A percentile compares a stretch with the other conserved stretches of the same genome.
Evolutionary conservation across 2,888 invertebrate genomes (phyloP).

Genomic region (Chirona hameri): DNA sequence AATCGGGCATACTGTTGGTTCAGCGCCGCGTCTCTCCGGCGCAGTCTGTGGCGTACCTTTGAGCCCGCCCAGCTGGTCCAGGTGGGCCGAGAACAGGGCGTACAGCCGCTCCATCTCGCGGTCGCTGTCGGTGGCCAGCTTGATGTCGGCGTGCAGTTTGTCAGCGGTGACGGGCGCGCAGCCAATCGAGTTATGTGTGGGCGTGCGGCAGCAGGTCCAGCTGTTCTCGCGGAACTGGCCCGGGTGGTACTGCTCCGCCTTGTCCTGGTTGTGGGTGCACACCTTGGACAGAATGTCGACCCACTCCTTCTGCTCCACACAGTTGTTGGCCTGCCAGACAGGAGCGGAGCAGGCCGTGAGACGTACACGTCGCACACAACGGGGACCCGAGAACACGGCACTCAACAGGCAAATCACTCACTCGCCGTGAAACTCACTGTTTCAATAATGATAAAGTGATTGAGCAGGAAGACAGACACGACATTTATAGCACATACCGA

Average conservation of each 20-base stretch:
- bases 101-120: conserved; percentile 83
- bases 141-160: conserved; percentile 56
- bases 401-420: too few relatives aligned
- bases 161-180: conserved; percentile 62
- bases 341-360: too few relatives aligned
- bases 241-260: conserved; percentile 73
- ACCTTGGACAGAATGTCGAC: conserved; percentile 81
- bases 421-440: too few relatives aligned
- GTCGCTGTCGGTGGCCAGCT: conserved; percentile 79
- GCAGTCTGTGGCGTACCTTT: conserved; percentile 45
- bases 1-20: too few relatives aligned
- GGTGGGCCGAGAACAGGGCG: conserved; percentile 72
- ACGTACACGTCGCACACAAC: too few relatives aligned
- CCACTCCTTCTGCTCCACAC: conserved; percentile 93
- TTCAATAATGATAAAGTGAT: too few relatives aligned
- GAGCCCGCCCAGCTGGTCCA: conserved; percentile 64
- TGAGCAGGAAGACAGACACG: too few relatives aligned
- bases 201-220: conserved; percentile 73
- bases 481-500: too few relatives aligned
- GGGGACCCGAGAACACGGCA: too few relatives aligned
- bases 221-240: conserved; percentile 77
- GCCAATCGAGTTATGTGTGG: conserved; percentile 62
- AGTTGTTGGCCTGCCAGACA: conserved; percentile 64
- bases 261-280: conserved; percentile 72
- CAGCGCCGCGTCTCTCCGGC: too few relatives aligned